These are phyloP conservation scores for Nautilus pompilius DNA, from an alignment of 1,140 invertebrate genomes.

Conservation along the genomic window DNA sequence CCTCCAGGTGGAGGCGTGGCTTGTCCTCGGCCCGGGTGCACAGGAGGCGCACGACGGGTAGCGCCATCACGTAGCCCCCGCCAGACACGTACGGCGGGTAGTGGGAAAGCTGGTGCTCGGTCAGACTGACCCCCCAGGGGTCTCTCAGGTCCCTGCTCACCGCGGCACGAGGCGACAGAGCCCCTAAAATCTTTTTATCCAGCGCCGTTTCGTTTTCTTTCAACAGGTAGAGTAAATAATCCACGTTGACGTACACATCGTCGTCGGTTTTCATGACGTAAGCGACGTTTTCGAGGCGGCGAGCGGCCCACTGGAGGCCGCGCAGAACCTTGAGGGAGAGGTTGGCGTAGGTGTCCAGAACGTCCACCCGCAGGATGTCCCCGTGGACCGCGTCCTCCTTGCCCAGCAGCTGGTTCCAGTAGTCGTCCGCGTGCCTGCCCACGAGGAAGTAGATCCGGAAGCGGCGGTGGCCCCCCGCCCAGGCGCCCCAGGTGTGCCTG, in stretches of 20 bases:
- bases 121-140: background rate
- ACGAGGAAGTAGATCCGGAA: constrained; percentile 11
- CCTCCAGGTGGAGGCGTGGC: constrained; percentile 49
- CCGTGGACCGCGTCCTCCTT: constrained; percentile 59
- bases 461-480: constrained; percentile 4
- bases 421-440: constrained; percentile 6
- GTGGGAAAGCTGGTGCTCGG: constrained; percentile 14
- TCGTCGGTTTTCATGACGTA: constrained; percentile 87
- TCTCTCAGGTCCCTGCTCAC: constrained; percentile 1
- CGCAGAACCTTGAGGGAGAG: constrained; percentile 66
- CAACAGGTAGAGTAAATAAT: constrained; percentile 13
- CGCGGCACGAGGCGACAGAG: background rate
- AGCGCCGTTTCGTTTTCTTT: background rate
- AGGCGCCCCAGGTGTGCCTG: constrained; percentile 18
- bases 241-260: constrained; percentile 73
- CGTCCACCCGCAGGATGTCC: constrained; percentile 37
- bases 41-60: constrained; percentile 30
- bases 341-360: constrained; percentile 37
- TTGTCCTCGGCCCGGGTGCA: constrained; percentile 31
- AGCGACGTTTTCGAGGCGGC: constrained; percentile 64
- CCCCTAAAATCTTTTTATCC: background rate
- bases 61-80: constrained; percentile 49
- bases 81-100: constrained; percentile 53
- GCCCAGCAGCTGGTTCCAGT: constrained; percentile 14
- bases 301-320: constrained; percentile 74